These are phyloP conservation scores for Lophius piscatorius DNA, from an alignment of 2,113 vertebrate species.

Conservation along the genomic window DNA sequence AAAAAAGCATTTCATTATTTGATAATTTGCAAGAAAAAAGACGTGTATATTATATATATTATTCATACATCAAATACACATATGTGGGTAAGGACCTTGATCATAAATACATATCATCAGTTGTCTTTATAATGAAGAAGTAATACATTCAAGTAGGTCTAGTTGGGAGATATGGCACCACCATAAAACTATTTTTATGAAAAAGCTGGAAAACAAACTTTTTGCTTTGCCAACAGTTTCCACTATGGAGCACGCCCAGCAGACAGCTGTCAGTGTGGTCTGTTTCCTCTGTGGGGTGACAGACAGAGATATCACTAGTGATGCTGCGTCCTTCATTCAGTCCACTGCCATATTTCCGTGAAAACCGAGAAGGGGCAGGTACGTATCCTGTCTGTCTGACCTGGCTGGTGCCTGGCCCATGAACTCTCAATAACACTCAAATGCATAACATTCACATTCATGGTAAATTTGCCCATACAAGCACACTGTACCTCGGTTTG, in stretches of 20 bases:
- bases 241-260: neutral
- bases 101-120: too few relatives aligned
- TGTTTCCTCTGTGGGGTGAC: constrained; percentile 59
- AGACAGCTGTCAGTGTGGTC: constrained; percentile 41
- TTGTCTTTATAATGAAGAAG: too few relatives aligned
- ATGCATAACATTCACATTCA: too few relatives aligned
- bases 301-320: too few relatives aligned
- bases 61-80: too few relatives aligned
- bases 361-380: constrained; percentile 66
- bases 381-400: constrained; percentile 71
- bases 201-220: neutral
- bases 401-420: constrained; percentile 57
- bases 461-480: constrained; percentile 3
- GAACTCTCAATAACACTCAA: constrained; percentile 46
- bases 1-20: too few relatives aligned
- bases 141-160: too few relatives aligned
- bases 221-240: constrained; percentile 44
- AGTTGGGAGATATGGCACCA: too few relatives aligned
- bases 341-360: constrained; percentile 58
- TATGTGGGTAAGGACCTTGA: too few relatives aligned
- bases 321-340: constrained; percentile 9
- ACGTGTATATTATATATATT: too few relatives aligned
- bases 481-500: neutral
- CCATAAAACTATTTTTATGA: too few relatives aligned
- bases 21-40: too few relatives aligned